Base-by-base conservation (phyloP, 2,113 vertebrate species). In the Australoheros scitulus region DNA sequence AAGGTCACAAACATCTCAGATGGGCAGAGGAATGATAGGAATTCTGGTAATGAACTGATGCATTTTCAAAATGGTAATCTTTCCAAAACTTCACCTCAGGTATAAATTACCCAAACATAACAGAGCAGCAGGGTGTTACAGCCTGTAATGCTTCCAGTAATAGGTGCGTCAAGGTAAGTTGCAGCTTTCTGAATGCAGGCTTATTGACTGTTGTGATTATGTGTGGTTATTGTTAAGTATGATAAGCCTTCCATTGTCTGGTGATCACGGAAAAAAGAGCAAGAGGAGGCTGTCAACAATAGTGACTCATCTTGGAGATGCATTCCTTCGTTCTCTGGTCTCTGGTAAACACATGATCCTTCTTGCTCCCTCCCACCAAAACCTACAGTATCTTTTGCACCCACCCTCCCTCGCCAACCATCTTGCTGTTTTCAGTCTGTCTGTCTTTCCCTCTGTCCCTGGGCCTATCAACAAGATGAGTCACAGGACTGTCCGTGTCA, bases 381-480 rank as follows among this genome's bases (percentile, higher is more conserved):
- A 84, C 83, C 91, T 89, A 79, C 84, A 84, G 78, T 91, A 89
- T 92, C 80, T 87, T 55, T 79, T 38, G 65, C 76, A 18, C 63
- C 81, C 68, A 75, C 52, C 24, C 63, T 81, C 72, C 72, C 76
- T 61, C 29, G 22, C 64, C n/a, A 2, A 57, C 85, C 55, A 7
- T 64, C 61, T 83, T 75, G 80, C 83, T 86, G 86, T 88, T 91
- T 91, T 92, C 75, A 89, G 88, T 83, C 89, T 89, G 90, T 91
- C 80, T 81, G 76, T 85, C 85, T 90, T 86, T 90, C 85, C 81
- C 81, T 68, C 75, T 77, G 57, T 90, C 87, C 86, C 88, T 87
- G 79, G 88, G 84, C 86, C 91, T 83, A 91, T 93, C 93, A 92
- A 85, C 91, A 88, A 65, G 77, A 89, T 94, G 93, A 95, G 85